Evolutionary conservation across 1,140 invertebrate genomes (phyloP).

Genomic region (Halictus rubicundus): DNA sequence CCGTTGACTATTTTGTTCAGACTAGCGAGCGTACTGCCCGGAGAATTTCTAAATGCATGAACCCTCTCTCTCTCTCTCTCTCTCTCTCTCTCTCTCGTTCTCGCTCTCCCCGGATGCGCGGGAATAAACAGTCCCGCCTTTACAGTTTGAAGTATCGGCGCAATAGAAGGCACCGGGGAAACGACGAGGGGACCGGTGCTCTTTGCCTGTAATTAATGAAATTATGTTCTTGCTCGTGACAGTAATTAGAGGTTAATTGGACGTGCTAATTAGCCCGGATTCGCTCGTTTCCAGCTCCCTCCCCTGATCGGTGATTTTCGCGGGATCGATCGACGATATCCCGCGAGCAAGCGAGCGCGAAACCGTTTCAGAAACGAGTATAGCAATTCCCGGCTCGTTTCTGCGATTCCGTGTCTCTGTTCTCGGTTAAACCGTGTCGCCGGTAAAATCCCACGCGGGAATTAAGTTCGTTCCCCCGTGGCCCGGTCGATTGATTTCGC

Average conservation of each 20-base stretch:
- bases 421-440: no score
- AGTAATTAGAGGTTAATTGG: slow-evolving; percentile 26
- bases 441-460: no score
- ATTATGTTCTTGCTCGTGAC: slow-evolving; percentile 4
- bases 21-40: no score
- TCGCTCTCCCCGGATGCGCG: neutral
- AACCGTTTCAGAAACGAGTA: no score
- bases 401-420: no score
- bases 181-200: neutral
- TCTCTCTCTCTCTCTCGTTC: neutral
- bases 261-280: slow-evolving; percentile 21
- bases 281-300: neutral
- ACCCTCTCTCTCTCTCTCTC: neutral
- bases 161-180: neutral
- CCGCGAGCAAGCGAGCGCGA: no score
- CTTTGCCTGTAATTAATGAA: slow-evolving; percentile 3
- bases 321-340: neutral
- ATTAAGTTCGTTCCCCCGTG: no score
- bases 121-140: slow-evolving; percentile 5
- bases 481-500: neutral
- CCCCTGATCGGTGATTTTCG: neutral
- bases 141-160: neutral
- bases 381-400: no score
- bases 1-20: no score
- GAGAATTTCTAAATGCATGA: neutral